Evolutionary conservation across 2,797 vertebrate species (phyloP).

Genomic region (Acanthis flammea): DNA sequence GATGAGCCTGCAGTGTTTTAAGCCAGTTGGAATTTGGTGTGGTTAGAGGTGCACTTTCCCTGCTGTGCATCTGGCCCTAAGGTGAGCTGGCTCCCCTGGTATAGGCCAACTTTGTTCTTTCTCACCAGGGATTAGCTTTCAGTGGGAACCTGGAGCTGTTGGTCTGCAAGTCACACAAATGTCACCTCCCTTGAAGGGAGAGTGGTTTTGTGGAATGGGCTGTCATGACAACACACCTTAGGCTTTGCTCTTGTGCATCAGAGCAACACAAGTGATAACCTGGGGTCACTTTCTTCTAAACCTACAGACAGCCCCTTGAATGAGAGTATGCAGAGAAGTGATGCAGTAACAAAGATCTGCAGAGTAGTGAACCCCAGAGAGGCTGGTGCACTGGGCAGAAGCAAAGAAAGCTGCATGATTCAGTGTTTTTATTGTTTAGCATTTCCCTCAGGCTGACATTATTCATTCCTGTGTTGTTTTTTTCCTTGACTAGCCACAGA

Average conservation of each 20-base stretch:
- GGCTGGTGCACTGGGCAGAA: background rate
- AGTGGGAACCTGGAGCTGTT: background rate
- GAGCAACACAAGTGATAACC: background rate
- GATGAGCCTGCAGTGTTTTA: background rate
- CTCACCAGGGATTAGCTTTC: background rate
- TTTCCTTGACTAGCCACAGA: background rate
- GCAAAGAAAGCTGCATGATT: background rate
- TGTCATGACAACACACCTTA: background rate
- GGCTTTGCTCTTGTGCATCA: background rate
- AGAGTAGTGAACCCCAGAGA: background rate
- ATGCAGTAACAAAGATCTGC: background rate
- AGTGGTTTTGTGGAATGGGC: background rate
- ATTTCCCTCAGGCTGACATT: background rate
- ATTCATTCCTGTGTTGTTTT: background rate
- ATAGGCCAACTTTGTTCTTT: background rate
- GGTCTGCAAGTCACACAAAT: background rate
- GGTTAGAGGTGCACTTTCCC: background rate
- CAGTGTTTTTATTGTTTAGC: background rate
- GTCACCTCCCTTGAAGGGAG: background rate
- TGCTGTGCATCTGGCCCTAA: fast-evolving
- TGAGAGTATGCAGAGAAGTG: background rate
- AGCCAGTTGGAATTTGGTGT: background rate
- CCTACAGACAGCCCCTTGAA: background rate
- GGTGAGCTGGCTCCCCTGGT: background rate
- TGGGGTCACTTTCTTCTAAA: background rate